These are phyloP conservation scores for Lophius americanus DNA, from an alignment of 2,797 vertebrate genomes.

Conservation along the genomic window DNA sequence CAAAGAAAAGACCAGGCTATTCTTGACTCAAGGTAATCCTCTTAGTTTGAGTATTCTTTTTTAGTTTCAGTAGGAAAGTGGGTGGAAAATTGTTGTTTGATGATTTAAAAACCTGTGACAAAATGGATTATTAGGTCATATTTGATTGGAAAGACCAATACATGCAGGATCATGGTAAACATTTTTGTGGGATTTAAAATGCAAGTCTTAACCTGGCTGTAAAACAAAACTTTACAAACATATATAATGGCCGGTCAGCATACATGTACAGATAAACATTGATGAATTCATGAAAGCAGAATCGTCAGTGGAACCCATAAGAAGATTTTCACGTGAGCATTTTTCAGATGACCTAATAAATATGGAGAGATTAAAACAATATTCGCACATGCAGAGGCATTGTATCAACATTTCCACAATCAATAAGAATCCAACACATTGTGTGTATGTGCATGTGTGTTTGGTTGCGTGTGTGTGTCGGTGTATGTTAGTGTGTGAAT, in stretches of 20 bases:
- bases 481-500: neutral
- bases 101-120: constrained; percentile 25
- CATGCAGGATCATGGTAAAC: constrained; percentile 5
- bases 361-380: constrained; percentile 38
- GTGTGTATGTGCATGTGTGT: constrained; percentile 12
- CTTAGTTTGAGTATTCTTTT: constrained; percentile 22
- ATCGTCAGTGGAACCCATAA: neutral
- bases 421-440: constrained; percentile 17
- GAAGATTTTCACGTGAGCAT: constrained; percentile 7
- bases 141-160: constrained; percentile 13
- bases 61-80: constrained; percentile 9
- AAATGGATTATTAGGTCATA: constrained; percentile 11
- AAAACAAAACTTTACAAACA: constrained; percentile 3
- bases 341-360: constrained; percentile 36
- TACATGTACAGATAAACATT: constrained; percentile 13
- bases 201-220: neutral
- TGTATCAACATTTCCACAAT: constrained; percentile 31
- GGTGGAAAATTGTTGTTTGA: constrained; percentile 1
- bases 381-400: constrained; percentile 31
- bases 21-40: constrained; percentile 42
- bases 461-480: constrained; percentile 3
- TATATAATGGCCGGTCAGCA: constrained; percentile 11
- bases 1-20: constrained; percentile 37
- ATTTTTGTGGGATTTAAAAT: constrained; percentile 15
- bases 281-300: constrained; percentile 8